Evolutionary conservation across 2,113 vertebrate species (phyloP).

Genomic region (Salvelinus namaycush): DNA sequence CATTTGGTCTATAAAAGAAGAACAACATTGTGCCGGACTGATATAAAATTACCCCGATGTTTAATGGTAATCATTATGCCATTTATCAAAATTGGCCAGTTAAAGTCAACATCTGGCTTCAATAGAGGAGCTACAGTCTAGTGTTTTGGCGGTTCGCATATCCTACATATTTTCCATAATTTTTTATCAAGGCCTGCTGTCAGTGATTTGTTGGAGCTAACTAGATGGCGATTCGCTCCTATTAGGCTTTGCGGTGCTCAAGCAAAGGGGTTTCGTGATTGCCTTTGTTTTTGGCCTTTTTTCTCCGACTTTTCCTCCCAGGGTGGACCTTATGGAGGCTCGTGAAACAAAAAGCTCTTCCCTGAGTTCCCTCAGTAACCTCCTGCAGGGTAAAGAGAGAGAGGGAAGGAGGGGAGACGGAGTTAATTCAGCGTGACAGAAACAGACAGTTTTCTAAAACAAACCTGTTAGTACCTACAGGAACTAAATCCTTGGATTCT

Average conservation of each 20-base stretch:
- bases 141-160: conserved; percentile 76
- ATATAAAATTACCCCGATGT: conserved; percentile 73
- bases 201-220: conserved; percentile 82
- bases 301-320: neutral
- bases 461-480: conserved; percentile 49
- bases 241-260: conserved; percentile 68
- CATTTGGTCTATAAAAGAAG: conserved; percentile 69
- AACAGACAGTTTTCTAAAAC: conserved; percentile 53
- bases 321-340: neutral
- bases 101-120: conserved; percentile 82
- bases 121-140: conserved; percentile 70
- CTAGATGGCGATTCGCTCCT: conserved; percentile 75
- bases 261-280: conserved; percentile 66
- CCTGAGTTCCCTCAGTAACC: conserved; percentile 3
- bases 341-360: conserved; percentile 8
- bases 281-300: conserved; percentile 53
- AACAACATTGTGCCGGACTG: conserved; percentile 63
- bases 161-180: conserved; percentile 77
- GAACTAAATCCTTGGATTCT: conserved; percentile 41
- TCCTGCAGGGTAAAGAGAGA: conserved; percentile 28
- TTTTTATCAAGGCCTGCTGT: conserved; percentile 74
- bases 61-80: conserved; percentile 73
- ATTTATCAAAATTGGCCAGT: conserved; percentile 81
- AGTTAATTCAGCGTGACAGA: neutral
- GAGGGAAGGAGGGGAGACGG: neutral